Base-by-base conservation (phyloP, 2,888 invertebrate species). In the Agelastica alni region DNA sequence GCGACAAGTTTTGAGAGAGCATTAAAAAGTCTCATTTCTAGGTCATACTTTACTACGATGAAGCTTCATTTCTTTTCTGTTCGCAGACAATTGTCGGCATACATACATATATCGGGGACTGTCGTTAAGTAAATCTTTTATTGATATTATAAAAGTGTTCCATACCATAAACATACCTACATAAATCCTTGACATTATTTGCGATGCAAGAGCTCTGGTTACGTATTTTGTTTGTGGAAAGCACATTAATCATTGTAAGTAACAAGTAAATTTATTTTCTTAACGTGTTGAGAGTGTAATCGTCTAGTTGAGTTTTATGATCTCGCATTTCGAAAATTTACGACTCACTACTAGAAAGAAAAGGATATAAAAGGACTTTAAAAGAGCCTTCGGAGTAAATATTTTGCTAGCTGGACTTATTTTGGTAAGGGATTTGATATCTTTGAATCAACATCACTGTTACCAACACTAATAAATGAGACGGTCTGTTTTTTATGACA, bases 251-350 rank as follows among this genome's bases (percentile, higher is more conserved):
- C 46, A 46, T 36, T 26, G 16, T 46, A 46, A 46, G 36, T 46
- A 46, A 46, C 46, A 46, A 46, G 46, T 46, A 46, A 46, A 46
- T 46, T 46, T 37, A 46, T 46, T 46, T 46, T 36, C 46, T 28
- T 46, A 46, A 46, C 46, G 46, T 46, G 46, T 36, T 26, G 36
- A 31, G 14, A 46, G 46, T 36, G 46, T 46, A 46, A 46, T 46
- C 46, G 46, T 36, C 36, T 26, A 46, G 46, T 46, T 46, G 46
- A 46, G 46, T 46, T 46, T 46, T 46, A 46, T 46, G 46, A 28
- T 36, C 14, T 20, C 14, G 3, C 46, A 16, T 36, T 36, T 26
- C 36, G 46, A 14, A 36, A 46, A 46, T 46, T 46, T 46, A 46
- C 36, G 46, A 46, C 34, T 9, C 13, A 26, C 26, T 42, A 26